Evolutionary conservation across 2,113 vertebrate species (phyloP).

Genomic region (Halichoeres trimaculatus): DNA sequence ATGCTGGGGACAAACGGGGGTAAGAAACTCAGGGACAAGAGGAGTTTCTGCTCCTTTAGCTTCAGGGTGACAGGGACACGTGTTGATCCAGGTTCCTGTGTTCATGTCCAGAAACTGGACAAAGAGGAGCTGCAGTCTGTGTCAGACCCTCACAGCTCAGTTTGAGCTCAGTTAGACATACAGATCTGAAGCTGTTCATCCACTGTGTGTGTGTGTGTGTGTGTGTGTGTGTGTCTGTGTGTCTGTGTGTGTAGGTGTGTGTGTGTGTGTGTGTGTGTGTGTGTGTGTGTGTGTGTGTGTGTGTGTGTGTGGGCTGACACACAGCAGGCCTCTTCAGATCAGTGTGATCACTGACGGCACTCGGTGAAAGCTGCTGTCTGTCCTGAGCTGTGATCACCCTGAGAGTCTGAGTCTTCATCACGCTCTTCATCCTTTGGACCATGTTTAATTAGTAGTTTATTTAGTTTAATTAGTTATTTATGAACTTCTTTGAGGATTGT

Average conservation of each 20-base stretch:
- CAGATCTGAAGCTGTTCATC: neutral
- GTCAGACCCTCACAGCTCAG: too few relatives aligned
- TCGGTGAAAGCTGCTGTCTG: too few relatives aligned
- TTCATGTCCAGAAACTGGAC: too few relatives aligned
- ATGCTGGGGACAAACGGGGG: slow-evolving; percentile 61
- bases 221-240: slow-evolving; percentile 9
- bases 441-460: too few relatives aligned
- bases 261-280: too few relatives aligned
- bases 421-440: too few relatives aligned
- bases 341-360: slow-evolving; percentile 38
- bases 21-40: slow-evolving; percentile 55
- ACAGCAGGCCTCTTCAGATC: slow-evolving; percentile 2
- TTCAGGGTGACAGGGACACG: slow-evolving; percentile 7
- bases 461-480: too few relatives aligned
- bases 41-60: slow-evolving; percentile 25
- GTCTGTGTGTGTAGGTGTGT: slow-evolving; percentile 12
- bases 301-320: too few relatives aligned
- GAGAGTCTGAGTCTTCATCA: too few relatives aligned
- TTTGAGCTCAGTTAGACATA: too few relatives aligned
- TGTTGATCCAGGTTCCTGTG: neutral
- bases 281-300: neutral
- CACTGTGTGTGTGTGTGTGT: slow-evolving; percentile 17
- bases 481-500: too few relatives aligned
- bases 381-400: too few relatives aligned
- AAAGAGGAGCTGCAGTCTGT: neutral